These are phyloP conservation scores for Notolabrus celidotus DNA, from an alignment of 2,797 vertebrate species.

Conservation along the genomic window DNA sequence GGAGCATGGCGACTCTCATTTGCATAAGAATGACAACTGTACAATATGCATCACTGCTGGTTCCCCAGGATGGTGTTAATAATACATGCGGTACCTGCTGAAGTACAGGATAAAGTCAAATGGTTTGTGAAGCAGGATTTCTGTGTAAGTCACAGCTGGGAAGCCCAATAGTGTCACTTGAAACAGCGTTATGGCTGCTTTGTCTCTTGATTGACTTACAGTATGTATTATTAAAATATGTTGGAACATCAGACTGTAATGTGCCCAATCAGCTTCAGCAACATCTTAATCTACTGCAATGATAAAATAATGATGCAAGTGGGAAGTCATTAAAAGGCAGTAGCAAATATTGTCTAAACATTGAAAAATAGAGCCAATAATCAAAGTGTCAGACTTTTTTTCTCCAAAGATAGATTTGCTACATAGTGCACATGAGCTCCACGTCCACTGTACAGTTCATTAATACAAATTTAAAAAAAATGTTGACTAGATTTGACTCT, in stretches of 20 bases:
- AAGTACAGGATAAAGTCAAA: background rate
- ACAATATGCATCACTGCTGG: background rate
- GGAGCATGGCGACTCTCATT: background rate
- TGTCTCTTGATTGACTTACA: constrained; percentile 8
- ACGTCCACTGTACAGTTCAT: no score
- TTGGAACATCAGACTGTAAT: constrained; percentile 3
- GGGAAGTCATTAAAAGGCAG: no score
- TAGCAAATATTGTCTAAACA: no score
- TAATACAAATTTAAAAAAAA: no score
- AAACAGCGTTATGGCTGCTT: background rate
- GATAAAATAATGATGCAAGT: no score
- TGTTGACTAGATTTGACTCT: no score
- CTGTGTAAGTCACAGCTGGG: background rate
- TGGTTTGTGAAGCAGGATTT: background rate
- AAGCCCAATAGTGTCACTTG: background rate
- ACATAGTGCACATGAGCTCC: no score
- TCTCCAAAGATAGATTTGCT: no score
- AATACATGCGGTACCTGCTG: background rate
- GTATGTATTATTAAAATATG: background rate
- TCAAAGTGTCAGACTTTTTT: no score
- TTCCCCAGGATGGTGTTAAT: background rate
- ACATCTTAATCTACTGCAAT: background rate
- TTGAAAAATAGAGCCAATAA: no score
- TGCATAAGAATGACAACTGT: background rate
- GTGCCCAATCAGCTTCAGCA: background rate